Evolutionary conservation across 2,888 invertebrate species (phyloP), one percentile per base, ranked within the genome.

Genomic region (Papilio elwesi): DNA sequence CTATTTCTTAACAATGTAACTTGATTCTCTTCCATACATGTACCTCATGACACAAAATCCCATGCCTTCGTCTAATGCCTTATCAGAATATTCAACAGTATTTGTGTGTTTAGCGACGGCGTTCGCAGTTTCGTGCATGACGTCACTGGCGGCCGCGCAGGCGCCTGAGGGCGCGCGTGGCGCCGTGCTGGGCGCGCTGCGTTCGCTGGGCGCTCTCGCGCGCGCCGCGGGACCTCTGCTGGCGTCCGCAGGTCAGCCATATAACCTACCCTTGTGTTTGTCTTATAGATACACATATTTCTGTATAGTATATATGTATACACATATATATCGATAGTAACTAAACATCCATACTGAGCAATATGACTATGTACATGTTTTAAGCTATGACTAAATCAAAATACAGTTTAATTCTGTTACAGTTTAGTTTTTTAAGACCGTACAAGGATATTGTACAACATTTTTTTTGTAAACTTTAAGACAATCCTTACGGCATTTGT

Each of bases 51-150:
- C 8, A 26, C 2, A 26, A 26, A 26, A 26, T 2, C 4, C 26
- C 26, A 26, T 26, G 26, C n/a, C n/a, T 12, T 49, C 11, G 10
- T 49, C 10, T 10, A 49, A 49, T 49, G 4, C 1, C 26, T 26
- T 26, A 4, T 26, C 26, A 26, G 26, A 26, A 4, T 26, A 26
- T 26, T 26, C 1, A 26, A 66, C 69, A 16, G 13, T 26, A 43
- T 15, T 57, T 38, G n/a, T 68, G 11, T 49, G 15, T 62, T n/a
- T 77, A 97, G 97, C 97, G 16, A 97, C 97, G 11, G 97, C 97
- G n/a, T 96, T 98, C 88, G 98, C 99, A 48, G 99, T 99, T 36
- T 98, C 99, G 12, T 98, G 98, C 83, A 95, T 99, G 93, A 99
- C 98, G 82, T 97, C 99, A 5, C 92, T 98, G 87, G 97, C 97